These are phyloP conservation scores for Psix sp. DNA, from an alignment of 1,140 invertebrate species.

Conservation along the genomic window DNA sequence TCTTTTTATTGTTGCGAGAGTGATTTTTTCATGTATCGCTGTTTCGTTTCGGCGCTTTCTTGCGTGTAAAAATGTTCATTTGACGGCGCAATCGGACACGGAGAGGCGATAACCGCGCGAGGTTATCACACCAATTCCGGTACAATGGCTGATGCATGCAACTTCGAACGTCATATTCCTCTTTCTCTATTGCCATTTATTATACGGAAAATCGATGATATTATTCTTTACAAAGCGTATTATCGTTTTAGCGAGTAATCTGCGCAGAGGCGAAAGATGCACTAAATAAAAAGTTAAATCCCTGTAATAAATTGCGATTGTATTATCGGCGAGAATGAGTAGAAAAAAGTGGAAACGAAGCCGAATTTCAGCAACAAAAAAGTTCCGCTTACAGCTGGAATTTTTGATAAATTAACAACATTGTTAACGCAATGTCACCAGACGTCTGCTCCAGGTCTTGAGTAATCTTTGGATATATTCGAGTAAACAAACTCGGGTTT, in stretches of 20 bases:
- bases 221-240: too few species aligned
- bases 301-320: too few species aligned
- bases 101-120: conserved; percentile 46
- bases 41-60: conserved; percentile 33
- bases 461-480: conserved; percentile 40
- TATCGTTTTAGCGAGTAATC: too few species aligned
- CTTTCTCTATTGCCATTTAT: conserved; percentile 37
- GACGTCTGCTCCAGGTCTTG: conserved; percentile 16
- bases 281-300: too few species aligned
- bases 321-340: too few species aligned
- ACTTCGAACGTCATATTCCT: conserved; percentile 18
- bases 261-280: too few species aligned
- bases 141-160: conserved; percentile 33
- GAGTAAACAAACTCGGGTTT: conserved; percentile 35
- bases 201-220: conserved; percentile 48
- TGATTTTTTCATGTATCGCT: too few species aligned
- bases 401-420: conserved; percentile 19
- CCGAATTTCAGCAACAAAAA: too few species aligned
- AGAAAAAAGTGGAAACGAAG: too few species aligned
- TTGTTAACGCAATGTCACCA: conserved; percentile 37
- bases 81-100: conserved; percentile 23
- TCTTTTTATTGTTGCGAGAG: too few species aligned
- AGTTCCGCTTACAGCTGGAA: not conserved
- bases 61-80: conserved; percentile 18
- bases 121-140: conserved; percentile 56